These are phyloP conservation scores for Oreotragus oreotragus DNA, from an alignment of 2,113 vertebrate genomes.

Conservation along the genomic window DNA sequence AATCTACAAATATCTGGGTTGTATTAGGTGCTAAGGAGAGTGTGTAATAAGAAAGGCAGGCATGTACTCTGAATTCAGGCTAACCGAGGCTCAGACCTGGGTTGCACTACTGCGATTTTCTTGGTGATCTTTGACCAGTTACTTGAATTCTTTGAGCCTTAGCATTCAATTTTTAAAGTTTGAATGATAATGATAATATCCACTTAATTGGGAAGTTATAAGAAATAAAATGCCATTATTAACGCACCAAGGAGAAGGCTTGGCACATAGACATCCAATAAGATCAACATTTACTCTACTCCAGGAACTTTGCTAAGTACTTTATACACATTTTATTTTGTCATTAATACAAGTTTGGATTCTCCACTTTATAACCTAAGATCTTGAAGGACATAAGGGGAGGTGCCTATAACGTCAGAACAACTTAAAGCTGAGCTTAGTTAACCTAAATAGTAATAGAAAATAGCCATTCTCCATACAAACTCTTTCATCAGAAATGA, in stretches of 20 bases:
- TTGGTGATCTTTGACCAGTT: not conserved
- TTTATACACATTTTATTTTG: not conserved
- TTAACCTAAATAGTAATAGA: not conserved
- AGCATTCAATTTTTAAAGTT: not conserved
- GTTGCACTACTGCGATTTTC: not conserved
- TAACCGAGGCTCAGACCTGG: not conserved
- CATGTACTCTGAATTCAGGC: not conserved
- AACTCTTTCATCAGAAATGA: not conserved
- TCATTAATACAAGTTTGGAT: not conserved
- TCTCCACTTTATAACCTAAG: not conserved
- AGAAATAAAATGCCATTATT: not conserved
- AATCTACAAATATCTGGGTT: not conserved
- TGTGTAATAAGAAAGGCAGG: not conserved
- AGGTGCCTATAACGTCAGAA: not conserved
- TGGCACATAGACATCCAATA: not conserved
- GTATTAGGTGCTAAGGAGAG: not conserved
- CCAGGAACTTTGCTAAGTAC: not conserved
- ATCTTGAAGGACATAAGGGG: not conserved
- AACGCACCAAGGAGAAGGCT: not conserved
- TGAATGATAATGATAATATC: not conserved
- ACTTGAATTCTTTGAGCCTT: not conserved
- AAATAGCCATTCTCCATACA: not conserved
- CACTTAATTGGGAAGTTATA: not conserved
- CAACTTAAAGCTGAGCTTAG: not conserved
- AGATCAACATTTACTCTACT: not conserved